These are phyloP conservation scores for Synergus itoensis DNA, from an alignment of 2,888 invertebrate genomes.

Conservation along the genomic window DNA sequence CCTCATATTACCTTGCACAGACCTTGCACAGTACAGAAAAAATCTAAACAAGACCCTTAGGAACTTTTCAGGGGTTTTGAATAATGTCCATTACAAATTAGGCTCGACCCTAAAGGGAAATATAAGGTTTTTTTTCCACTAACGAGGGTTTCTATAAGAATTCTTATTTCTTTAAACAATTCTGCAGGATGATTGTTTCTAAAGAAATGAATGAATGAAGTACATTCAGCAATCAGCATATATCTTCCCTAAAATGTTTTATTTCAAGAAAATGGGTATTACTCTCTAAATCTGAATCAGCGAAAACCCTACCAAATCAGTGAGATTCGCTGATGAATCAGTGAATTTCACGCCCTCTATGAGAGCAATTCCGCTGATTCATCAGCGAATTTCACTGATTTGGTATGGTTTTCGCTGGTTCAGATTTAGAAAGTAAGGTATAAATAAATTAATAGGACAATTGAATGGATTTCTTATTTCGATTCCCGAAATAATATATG, in stretches of 20 bases:
- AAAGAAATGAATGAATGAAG: no score
- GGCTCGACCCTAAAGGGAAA: conserved; percentile 1
- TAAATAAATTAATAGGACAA: background rate
- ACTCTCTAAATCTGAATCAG: conserved; percentile 48
- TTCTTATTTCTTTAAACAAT: background rate
- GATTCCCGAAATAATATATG: conserved; percentile 3
- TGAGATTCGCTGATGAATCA: no score
- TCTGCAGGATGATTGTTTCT: no score
- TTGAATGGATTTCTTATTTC: background rate
- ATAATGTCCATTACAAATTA: conserved; percentile 10
- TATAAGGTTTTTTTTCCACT: background rate
- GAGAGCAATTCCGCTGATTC: no score
- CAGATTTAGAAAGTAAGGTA: no score
- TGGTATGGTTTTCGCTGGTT: no score
- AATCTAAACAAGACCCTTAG: conserved; percentile 10
- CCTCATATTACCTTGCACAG: background rate
- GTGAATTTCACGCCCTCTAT: no score
- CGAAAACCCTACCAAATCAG: background rate
- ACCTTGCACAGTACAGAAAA: background rate
- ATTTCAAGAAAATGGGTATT: no score
- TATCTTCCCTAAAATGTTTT: background rate
- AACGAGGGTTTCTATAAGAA: background rate
- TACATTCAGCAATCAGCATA: background rate
- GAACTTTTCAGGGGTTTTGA: background rate
- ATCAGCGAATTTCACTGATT: no score